Percentiles rank a stretch among this genome's conserved stretches.
phyloP scores from a whole-genome alignment of 2,113 vertebrate genomes.

The Prunella himalayana region DNA sequence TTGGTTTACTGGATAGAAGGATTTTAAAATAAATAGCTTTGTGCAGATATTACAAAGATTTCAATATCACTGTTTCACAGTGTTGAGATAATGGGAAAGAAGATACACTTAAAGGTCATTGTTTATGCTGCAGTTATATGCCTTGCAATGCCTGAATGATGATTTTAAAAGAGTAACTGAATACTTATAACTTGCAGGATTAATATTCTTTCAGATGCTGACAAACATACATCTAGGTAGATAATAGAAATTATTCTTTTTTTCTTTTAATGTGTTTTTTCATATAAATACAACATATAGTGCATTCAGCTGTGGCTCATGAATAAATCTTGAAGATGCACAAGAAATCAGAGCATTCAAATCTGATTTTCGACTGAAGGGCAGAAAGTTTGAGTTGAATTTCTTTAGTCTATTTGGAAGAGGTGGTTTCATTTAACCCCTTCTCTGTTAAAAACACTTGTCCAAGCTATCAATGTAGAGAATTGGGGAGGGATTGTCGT shows the following conservation, averaged over 20 bases:
- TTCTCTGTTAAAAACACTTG: not conserved
- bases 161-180: constrained; percentile 51
- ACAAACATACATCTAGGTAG: constrained; percentile 55
- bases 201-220: constrained; percentile 48
- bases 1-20: constrained; percentile 50
- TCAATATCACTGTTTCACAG: constrained; percentile 48
- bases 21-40: constrained; percentile 69
- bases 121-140: constrained; percentile 47
- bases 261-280: constrained; percentile 25
- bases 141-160: constrained; percentile 60
- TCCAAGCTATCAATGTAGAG: not conserved
- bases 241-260: constrained; percentile 46
- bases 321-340: constrained; percentile 65
- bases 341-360: constrained; percentile 52
- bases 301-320: constrained; percentile 63
- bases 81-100: constrained; percentile 53
- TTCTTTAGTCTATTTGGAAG: not conserved
- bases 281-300: constrained; percentile 53
- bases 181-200: constrained; percentile 22
- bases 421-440: not conserved
- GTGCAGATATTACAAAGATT: constrained; percentile 55
- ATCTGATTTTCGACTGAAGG: constrained; percentile 57
- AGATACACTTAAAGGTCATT: constrained; percentile 67
- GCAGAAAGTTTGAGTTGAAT: not conserved
- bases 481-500: not conserved